These are phyloP conservation scores for Halisarca cf. caerulea DNA, from an alignment of 37 sponge, comb jelly and placozoan species.

Conservation along the genomic window DNA sequence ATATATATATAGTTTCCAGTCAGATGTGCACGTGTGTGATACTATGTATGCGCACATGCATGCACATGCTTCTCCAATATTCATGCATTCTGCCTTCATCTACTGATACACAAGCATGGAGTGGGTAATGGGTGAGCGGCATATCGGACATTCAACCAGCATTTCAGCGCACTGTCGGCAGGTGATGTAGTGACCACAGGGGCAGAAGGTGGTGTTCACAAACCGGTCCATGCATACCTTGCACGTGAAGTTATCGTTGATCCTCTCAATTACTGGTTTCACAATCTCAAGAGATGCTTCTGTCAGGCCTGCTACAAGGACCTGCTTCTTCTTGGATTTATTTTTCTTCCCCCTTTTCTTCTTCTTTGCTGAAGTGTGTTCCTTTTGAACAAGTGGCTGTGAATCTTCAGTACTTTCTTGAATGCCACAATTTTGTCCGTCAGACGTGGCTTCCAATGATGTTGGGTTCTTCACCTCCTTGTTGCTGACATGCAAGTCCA, in stretches of 20 bases:
- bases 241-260: slow-evolving; percentile 68
- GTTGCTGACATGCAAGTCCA: background rate
- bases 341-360: background rate
- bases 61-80: background rate
- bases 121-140: slow-evolving; percentile 68
- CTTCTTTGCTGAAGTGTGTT: background rate
- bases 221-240: slow-evolving; percentile 81
- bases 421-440: background rate
- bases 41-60: background rate
- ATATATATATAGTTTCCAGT: background rate
- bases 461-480: background rate
- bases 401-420: background rate
- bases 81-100: background rate
- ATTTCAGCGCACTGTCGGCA: slow-evolving; percentile 69
- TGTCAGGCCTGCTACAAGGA: background rate
- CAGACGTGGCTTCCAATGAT: background rate
- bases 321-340: background rate
- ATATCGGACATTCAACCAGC: slow-evolving; percentile 67
- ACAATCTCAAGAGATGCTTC: slow-evolving; percentile 3
- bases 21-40: no score
- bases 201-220: slow-evolving; percentile 81
- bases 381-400: background rate
- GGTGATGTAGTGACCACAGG: slow-evolving; percentile 84
- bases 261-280: slow-evolving; percentile 65
- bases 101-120: slow-evolving; percentile 68